Evolutionary conservation across 2,797 vertebrate species (phyloP).

Genomic region (Garrulus glandarius): DNA sequence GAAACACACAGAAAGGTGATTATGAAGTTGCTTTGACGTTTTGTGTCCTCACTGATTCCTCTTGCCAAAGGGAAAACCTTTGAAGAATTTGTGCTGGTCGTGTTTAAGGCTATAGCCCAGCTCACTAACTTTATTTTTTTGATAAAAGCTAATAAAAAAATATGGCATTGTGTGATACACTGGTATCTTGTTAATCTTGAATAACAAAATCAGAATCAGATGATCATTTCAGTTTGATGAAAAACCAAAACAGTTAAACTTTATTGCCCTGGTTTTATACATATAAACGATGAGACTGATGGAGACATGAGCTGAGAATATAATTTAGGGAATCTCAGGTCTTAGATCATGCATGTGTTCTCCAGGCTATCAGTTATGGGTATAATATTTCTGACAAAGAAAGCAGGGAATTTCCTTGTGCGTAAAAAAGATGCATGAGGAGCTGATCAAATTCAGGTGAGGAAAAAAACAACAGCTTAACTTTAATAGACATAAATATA

Average conservation of each 20-base stretch:
- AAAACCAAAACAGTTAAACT: not conserved
- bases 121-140: not conserved
- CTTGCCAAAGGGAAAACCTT: not conserved
- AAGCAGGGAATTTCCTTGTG: not conserved
- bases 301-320: not conserved
- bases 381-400: not conserved
- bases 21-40: not conserved
- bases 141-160: not conserved
- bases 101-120: not conserved
- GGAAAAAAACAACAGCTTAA: not conserved
- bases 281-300: not conserved
- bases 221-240: not conserved
- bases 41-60: not conserved
- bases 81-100: not conserved
- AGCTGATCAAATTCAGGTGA: not conserved
- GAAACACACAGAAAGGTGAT: not conserved
- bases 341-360: not conserved
- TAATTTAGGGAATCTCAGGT: not conserved
- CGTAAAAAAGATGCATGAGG: not conserved
- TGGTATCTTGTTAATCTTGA: not conserved
- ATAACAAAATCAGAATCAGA: not conserved
- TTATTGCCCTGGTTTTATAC: not conserved
- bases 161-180: rapidly evolving
- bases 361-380: not conserved
- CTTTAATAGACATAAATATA: not conserved